Base-by-base conservation (phyloP, 2,888 invertebrate genomes). In the Pharmacophagus antenor region DNA sequence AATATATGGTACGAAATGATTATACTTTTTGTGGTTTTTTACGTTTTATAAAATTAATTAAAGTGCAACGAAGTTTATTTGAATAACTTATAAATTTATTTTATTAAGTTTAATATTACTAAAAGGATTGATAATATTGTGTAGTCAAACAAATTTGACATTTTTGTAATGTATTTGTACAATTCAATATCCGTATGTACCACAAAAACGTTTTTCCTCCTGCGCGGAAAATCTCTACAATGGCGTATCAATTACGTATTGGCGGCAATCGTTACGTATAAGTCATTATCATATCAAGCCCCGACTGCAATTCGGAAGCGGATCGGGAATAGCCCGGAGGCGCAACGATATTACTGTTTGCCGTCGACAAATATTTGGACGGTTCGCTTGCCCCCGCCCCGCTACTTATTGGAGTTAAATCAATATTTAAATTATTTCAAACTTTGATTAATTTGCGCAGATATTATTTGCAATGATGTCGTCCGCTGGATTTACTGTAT, bases 351-450 rank as follows among this genome's bases (percentile, higher is more conserved):
- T 89, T 89, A 81, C 90, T 89, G 87, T 89, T 88, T 88, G 84
- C 80, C 62, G 58, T 62, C 72, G 47, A 71, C 85, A 84, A 88
- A 89, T 80, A 82, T 87, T 88, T 84, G 82, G 66, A 63, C 74
- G 70, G 65, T 64, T 68, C 68, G 52, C 41, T n/a, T 64, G 64
- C 75, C 71, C 70, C 73, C 79, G 71, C 75, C 79, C 80, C 81
- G 80, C 81, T 86, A 85, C 88, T 87, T 87, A 87, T 85, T 79
- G 84, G 82, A 88, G 88, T 88, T 90, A 88, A 77, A 86, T 84
- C 85, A 90, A 90, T 89, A 89, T 90, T 90, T 80, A 85, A 89
- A 88, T 88, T 76, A 86, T 87, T 87, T 85, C 76, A 86, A 89
- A 89, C 84, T 89, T 89, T 89, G 86, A 90, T 90, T 90, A 90